Conservation (phyloP, 2,113 vertebrate genomes). For the Hippoglossus stenolepis region DNA sequence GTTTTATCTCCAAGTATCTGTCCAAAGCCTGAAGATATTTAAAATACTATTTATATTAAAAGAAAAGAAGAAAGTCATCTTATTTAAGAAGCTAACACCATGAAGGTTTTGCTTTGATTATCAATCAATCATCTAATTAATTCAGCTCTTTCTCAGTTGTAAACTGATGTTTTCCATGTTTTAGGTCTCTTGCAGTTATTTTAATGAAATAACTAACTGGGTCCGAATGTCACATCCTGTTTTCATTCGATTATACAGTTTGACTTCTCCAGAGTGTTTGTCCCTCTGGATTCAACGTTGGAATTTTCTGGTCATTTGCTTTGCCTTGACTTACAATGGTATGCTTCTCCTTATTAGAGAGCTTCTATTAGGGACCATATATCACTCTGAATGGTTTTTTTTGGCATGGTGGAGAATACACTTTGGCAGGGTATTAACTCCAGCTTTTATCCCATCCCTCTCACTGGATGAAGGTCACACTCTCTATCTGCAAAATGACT, state of each 20-base stretch:
- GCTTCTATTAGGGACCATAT: conserved; percentile 61
- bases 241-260: conserved; percentile 28
- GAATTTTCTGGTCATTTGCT: conserved; percentile 52
- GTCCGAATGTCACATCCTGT: conserved; percentile 14
- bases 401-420: conserved; percentile 69
- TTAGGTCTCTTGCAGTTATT: not conserved
- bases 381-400: conserved; percentile 64
- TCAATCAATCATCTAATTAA: not conserved
- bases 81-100: not conserved
- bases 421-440: conserved; percentile 79
- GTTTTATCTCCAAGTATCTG: not conserved
- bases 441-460: conserved; percentile 77
- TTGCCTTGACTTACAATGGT: conserved; percentile 53
- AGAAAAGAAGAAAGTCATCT: not conserved
- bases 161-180: not conserved
- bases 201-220: not conserved
- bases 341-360: conserved; percentile 63
- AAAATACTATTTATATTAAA: not conserved
- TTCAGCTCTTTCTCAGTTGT: not conserved
- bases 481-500: conserved; percentile 78
- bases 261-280: conserved; percentile 39
- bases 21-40: too few species aligned
- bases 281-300: conserved; percentile 23
- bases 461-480: conserved; percentile 78
- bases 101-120: not conserved